These are phyloP conservation scores for Tuberolachnus salignus DNA, from an alignment of 2,888 invertebrate species.

Conservation along the genomic window DNA sequence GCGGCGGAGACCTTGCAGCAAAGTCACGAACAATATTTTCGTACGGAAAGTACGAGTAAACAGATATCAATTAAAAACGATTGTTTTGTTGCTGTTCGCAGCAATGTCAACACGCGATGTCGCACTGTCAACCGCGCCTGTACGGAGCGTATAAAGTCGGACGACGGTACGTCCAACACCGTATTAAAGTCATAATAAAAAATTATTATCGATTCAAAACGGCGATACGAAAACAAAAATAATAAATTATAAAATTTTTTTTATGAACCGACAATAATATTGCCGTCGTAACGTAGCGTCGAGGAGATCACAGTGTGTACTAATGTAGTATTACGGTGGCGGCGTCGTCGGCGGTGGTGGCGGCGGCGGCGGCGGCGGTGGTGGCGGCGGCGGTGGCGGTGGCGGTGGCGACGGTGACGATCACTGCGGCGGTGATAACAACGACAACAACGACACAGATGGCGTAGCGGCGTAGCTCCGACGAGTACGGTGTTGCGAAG, in stretches of 20 bases:
- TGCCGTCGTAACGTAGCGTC: neutral
- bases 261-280: neutral
- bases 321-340: neutral
- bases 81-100: neutral
- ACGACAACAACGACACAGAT: no score
- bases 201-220: neutral
- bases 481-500: neutral
- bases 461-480: no score
- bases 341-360: neutral
- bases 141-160: constrained; percentile 23
- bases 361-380: no score
- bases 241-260: no score
- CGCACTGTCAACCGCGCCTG: constrained; percentile 38
- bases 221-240: neutral
- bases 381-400: constrained; percentile 37
- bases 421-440: no score
- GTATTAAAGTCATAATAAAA: neutral
- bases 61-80: neutral
- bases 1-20: constrained; percentile 27
- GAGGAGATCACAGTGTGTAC: neutral
- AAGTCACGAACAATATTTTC: neutral
- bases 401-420: neutral
- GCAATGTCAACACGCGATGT: neutral
- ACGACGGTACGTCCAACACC: constrained; percentile 27
- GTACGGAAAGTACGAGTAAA: no score